Conservation (phyloP, 53 echinoderm and acorn worm genomes). For the Actinopyga echinites region DNA sequence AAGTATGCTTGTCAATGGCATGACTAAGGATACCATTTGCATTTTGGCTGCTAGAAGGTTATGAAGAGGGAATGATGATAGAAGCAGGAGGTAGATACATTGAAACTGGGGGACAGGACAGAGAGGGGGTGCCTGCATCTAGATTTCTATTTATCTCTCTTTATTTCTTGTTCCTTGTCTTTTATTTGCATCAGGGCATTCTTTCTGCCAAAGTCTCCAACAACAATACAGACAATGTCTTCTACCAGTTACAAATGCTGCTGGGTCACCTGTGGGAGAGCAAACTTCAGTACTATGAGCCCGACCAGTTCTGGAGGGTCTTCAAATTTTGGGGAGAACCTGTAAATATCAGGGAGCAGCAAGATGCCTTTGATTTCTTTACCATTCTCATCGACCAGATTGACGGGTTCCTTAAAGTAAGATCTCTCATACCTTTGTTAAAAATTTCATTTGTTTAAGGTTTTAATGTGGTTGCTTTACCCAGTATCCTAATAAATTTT, state of each 20-base stretch:
- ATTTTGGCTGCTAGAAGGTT: too few species aligned
- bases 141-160: neutral
- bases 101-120: neutral
- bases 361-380: constrained; percentile 99
- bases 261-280: constrained; percentile 94
- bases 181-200: constrained; percentile 60
- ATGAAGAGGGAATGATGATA: too few species aligned
- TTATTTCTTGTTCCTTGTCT: neutral
- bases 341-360: constrained; percentile 98
- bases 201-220: constrained; percentile 63
- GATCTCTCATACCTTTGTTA: too few species aligned
- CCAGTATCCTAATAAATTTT: too few species aligned
- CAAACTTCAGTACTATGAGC: constrained; percentile 95
- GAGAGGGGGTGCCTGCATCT: too few species aligned
- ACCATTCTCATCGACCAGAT: constrained; percentile 96
- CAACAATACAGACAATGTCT: constrained; percentile 75
- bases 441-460: too few species aligned
- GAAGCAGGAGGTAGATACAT: neutral
- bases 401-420: constrained; percentile 90
- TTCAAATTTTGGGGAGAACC: constrained; percentile 99
- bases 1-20: too few species aligned
- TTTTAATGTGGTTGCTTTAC: too few species aligned
- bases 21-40: too few species aligned
- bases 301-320: constrained; percentile 90
- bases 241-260: constrained; percentile 96